A percentile compares a stretch with the other conserved stretches of the same genome.
phyloP scores from a whole-genome alignment of 2,888 invertebrate species.

The Erebia palarica region DNA sequence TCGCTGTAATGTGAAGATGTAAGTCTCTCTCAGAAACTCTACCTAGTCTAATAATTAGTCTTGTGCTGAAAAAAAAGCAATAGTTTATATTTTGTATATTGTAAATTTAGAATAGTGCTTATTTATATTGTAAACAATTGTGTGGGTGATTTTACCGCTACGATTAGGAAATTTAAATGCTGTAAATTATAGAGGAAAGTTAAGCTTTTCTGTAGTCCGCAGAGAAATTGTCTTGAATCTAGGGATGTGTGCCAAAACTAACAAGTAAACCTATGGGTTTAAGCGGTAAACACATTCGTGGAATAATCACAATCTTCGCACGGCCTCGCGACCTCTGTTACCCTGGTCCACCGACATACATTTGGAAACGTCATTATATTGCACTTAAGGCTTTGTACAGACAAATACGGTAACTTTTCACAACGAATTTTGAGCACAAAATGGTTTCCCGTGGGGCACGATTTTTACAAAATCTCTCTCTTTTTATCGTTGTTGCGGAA shows the following conservation, averaged over 20 bases:
- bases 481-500: not conserved
- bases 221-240: slow-evolving; percentile 18
- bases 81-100: not conserved
- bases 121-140: not conserved
- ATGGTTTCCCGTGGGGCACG: not conserved
- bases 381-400: slow-evolving; percentile 32
- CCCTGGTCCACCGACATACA: slow-evolving; percentile 43
- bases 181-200: not conserved
- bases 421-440: slow-evolving; percentile 1
- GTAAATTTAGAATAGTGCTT: too few species aligned
- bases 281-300: slow-evolving; percentile 32
- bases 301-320: slow-evolving; percentile 39
- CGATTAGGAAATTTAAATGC: not conserved
- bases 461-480: not conserved
- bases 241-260: slow-evolving; percentile 22
- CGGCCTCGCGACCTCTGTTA: slow-evolving; percentile 43
- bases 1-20: not conserved
- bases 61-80: not conserved
- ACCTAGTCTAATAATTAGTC: too few species aligned
- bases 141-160: not conserved
- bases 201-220: not conserved
- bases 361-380: slow-evolving; percentile 37
- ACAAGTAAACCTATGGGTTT: slow-evolving; percentile 31
- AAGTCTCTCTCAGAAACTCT: too few species aligned
- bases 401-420: slow-evolving; percentile 6